Conservation (phyloP, 1,140 invertebrate genomes). For the Manduca sexta region DNA sequence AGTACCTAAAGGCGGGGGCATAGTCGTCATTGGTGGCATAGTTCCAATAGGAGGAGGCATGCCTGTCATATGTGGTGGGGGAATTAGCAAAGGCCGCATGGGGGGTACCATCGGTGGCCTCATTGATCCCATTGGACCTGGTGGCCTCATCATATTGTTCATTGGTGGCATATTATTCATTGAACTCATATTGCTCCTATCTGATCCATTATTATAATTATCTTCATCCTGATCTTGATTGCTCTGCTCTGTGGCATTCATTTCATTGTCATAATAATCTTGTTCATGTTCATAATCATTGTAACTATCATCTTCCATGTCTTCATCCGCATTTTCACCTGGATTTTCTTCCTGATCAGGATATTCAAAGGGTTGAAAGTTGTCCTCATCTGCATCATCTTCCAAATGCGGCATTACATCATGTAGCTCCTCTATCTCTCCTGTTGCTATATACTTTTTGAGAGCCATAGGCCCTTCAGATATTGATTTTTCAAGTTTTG, state of each 20-base stretch:
- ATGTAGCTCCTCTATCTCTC: constrained; percentile 84
- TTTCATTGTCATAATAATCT: constrained; percentile 48
- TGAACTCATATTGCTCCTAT: constrained; percentile 33
- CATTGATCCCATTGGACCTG: constrained; percentile 19
- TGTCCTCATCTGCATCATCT: constrained; percentile 74
- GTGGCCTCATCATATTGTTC: constrained; percentile 22
- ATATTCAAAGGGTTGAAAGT: constrained; percentile 62
- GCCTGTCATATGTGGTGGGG: constrained; percentile 33
- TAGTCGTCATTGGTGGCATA: constrained; percentile 39
- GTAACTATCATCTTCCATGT: constrained; percentile 34
- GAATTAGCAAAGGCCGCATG: constrained; percentile 9
- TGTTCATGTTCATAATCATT: constrained; percentile 45
- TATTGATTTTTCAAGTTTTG: constrained; percentile 82
- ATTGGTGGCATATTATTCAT: constrained; percentile 43
- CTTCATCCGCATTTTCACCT: constrained; percentile 32
- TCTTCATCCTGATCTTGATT: constrained; percentile 38
- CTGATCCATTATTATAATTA: constrained; percentile 48
- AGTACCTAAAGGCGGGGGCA: constrained; percentile 25
- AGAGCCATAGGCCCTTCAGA: constrained; percentile 82
- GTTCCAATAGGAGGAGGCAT: constrained; percentile 38
- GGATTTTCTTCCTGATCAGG: constrained; percentile 39
- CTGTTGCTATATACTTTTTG: constrained; percentile 83
- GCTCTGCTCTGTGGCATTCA: constrained; percentile 33
- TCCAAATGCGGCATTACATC: constrained; percentile 81
- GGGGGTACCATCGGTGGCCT: constrained; percentile 34